phyloP scores from a whole-genome alignment of 1,140 invertebrate species.

The Atta cephalotes region DNA sequence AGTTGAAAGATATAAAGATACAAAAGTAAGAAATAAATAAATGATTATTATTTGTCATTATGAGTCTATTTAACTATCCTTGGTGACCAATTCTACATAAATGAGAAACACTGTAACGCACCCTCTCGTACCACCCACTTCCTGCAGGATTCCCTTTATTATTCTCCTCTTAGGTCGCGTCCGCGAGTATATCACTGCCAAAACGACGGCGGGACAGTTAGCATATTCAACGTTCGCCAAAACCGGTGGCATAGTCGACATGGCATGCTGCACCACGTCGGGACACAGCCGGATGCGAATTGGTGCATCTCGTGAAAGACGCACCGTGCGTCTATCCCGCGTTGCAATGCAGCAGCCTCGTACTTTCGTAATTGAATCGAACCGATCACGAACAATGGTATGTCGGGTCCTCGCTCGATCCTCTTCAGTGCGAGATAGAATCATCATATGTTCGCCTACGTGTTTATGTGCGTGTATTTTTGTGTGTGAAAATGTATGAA shows the following conservation, averaged over 20 bases:
- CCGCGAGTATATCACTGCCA: conserved; percentile 60
- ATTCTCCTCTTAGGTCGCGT: conserved; percentile 62
- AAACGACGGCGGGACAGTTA: conserved; percentile 50
- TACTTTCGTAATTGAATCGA: conserved; percentile 73
- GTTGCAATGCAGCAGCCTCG: conserved; percentile 30
- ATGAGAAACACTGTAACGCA: conserved; percentile 60
- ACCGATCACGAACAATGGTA: not conserved
- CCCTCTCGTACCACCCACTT: conserved; percentile 16
- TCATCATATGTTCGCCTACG: not conserved
- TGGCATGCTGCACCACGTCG: conserved; percentile 17
- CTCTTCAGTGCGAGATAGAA: conserved; percentile 1
- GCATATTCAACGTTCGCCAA: conserved; percentile 42
- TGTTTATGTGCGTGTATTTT: not conserved
- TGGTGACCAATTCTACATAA: not conserved
- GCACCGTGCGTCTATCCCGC: not conserved
- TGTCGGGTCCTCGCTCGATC: conserved; percentile 32
- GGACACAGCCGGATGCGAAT: conserved; percentile 38
- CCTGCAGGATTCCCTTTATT: conserved; percentile 60
- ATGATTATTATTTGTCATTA: not conserved
- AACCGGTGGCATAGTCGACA: conserved; percentile 29
- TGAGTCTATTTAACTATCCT: not conserved
- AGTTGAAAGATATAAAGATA: not conserved
- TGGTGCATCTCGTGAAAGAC: conserved; percentile 55
- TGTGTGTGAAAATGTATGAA: not conserved
- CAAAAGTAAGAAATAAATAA: not conserved